These are phyloP conservation scores for Uropsilus gracilis DNA, from an alignment of 2,113 vertebrate genomes.

Conservation along the genomic window DNA sequence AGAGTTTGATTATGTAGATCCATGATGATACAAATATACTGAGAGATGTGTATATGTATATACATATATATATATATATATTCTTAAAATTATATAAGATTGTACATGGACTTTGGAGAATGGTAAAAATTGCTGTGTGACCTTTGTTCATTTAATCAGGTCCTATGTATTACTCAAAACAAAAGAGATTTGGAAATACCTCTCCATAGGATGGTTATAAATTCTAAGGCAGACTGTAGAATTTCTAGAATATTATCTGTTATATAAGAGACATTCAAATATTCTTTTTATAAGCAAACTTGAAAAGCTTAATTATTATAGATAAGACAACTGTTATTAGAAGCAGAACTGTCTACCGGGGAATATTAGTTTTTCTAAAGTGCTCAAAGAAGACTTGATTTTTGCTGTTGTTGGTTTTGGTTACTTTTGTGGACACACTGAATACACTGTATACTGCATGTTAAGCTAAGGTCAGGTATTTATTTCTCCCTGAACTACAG, in stretches of 20 bases:
- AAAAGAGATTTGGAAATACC: conserved; percentile 38
- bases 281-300: conserved; percentile 20
- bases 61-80: not conserved
- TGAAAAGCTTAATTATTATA: not conserved
- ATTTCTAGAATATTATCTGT: not conserved
- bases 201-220: not conserved
- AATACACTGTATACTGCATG: not conserved
- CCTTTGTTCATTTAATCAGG: conserved; percentile 38
- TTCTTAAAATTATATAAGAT: conserved; percentile 35
- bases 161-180: not conserved
- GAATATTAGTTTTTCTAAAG: not conserved
- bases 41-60: not conserved
- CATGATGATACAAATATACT: not conserved
- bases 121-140: not conserved
- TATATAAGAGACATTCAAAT: not conserved
- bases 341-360: not conserved
- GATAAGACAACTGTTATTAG: not conserved
- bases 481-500: not conserved
- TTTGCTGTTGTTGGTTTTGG: not conserved
- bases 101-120: not conserved
- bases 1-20: not conserved
- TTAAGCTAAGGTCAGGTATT: not conserved
- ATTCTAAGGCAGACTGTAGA: not conserved
- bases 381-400: not conserved
- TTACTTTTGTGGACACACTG: not conserved